These are phyloP conservation scores for Eupithecia abbreviata DNA, from an alignment of 2,888 invertebrate genomes.

Conservation along the genomic window DNA sequence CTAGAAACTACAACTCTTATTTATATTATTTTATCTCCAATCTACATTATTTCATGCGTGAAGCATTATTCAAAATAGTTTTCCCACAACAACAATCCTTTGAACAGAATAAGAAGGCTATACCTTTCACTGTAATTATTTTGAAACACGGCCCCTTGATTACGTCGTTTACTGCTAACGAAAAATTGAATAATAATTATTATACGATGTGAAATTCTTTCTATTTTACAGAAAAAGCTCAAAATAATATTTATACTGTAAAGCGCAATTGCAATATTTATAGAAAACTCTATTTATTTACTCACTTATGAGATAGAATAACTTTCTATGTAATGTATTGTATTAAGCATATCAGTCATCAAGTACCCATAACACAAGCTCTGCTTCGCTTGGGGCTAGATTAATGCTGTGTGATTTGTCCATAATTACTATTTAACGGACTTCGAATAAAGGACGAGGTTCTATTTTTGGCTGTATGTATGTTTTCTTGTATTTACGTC, in stretches of 20 bases:
- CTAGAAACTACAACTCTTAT: not conserved
- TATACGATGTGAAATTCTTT: conserved; percentile 21
- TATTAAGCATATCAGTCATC: too few relatives aligned
- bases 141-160: conserved; percentile 43
- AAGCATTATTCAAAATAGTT: conserved; percentile 14
- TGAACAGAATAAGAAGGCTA: not conserved
- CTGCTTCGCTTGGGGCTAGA: too few relatives aligned
- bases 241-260: not conserved
- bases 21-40: not conserved
- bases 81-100: conserved; percentile 16
- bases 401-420: too few relatives aligned
- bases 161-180: conserved; percentile 34
- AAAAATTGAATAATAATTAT: not conserved
- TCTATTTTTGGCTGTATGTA: too few relatives aligned
- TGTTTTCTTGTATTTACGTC: too few relatives aligned
- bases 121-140: conserved; percentile 41
- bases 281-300: too few relatives aligned
- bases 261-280: not conserved
- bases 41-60: not conserved
- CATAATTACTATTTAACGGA: too few relatives aligned
- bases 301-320: too few relatives aligned
- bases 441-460: too few relatives aligned
- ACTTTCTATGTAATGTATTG: too few relatives aligned
- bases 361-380: too few relatives aligned
- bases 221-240: not conserved